Evolutionary conservation across 2,113 vertebrate genomes (phyloP).

Genomic region (Dipodomys stephensi): DNA sequence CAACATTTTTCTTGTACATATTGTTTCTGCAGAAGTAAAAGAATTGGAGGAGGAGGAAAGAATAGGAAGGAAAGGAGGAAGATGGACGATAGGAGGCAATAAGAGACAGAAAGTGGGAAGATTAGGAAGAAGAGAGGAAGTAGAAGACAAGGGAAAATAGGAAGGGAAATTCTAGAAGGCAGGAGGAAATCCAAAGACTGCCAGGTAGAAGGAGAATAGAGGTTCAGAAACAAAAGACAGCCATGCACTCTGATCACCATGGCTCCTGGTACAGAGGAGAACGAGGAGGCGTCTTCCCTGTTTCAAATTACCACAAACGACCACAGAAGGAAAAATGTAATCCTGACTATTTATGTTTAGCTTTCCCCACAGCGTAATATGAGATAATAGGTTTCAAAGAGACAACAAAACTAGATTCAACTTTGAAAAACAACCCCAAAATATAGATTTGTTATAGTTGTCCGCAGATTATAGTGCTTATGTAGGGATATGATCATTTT

Average conservation of each 20-base stretch:
- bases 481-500: background rate
- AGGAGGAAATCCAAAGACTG: background rate
- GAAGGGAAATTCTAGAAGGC: background rate
- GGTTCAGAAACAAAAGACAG: background rate
- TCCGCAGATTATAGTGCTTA: background rate
- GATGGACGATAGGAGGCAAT: background rate
- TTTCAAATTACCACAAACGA: background rate
- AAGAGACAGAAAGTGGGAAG: background rate
- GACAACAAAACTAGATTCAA: conserved; percentile 7
- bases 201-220: background rate
- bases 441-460: conserved; percentile 27
- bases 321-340: background rate
- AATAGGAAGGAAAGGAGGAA: rapidly evolving
- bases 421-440: conserved; percentile 42
- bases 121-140: background rate
- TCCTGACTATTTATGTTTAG: background rate
- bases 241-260: rapidly evolving
- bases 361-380: background rate
- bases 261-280: background rate
- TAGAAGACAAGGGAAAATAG: background rate
- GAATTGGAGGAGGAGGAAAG: background rate
- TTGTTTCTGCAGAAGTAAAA: background rate
- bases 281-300: background rate
- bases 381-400: conserved; percentile 31
- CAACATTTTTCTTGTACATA: background rate